Evolutionary conservation across 2,888 invertebrate genomes (phyloP), one percentile per base, ranked within the genome.

Genomic region (Aelia acuminata): DNA sequence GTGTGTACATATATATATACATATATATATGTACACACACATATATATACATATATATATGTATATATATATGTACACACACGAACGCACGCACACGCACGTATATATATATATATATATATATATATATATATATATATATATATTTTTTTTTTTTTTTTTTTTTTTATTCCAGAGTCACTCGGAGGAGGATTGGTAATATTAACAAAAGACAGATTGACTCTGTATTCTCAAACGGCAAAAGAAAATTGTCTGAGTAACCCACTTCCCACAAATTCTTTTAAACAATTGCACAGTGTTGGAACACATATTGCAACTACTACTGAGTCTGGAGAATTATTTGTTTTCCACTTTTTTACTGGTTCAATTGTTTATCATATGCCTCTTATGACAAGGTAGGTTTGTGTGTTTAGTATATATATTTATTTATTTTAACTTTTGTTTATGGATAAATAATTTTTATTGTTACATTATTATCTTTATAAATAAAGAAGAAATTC

Each of bases 241-340:
- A 39, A 26, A 31, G 49, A 53, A 5, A 39, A 50, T 39, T 50
- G 35, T 39, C 57, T 20, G 2, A 3, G 2, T 31, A 31, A 15
- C 4, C 47, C 57, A 26, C n/a, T 87, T 39, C 26, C 47, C 20
- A 47, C 31, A 3, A 2, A 31, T 43, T 1, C n/a, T 20, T 70
- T 87, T 47, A 31, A 57, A 57, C 53, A 87, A 48, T 26, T 87
- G 13, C 63, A 63, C 18, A 48, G 87, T 48, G 43, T 70, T 70
- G 87, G 63, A 43, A 43, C 57, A 10, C n/a, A 63, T 48, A 87
- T 87, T 87, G 87, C 70, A 13, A 63, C 39, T 2, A 70, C 87
- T 70, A 70, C 87, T 26, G 63, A 87, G 57, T 57, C 57, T 1
- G 70, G 70, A 47, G 43, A 50, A 13, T 35, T 87, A 43, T 87